Base-by-base conservation (phyloP, 2,888 invertebrate genomes). In the Ypsolopha scabrella region DNA sequence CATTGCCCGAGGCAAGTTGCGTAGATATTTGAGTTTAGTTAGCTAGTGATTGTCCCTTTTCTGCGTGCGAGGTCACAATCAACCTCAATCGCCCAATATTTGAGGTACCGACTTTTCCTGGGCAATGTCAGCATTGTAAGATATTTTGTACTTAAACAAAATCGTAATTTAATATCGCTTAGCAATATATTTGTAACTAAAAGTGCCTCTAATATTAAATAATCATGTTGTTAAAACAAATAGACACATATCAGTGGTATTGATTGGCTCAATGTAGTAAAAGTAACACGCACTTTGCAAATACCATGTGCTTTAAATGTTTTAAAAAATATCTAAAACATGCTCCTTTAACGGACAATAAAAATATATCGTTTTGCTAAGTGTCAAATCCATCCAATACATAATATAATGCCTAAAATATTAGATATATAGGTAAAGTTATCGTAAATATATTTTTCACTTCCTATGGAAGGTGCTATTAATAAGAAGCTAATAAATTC, bases 401-500 rank as follows among this genome's bases (percentile, higher is more conserved):
- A 10, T 45, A 37, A 14, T n/a, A 37, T 38, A 35, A 41, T 34
- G 10, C 9, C 33, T 24, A 39, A 36, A 36, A 45, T 24, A 39
- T 43, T 33, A 50, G 37, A 43, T 13, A 35, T 37, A 45, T 45
- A 34, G 8, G 6, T 8, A 45, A 6, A 45, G 11, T 45, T 35
- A n/a, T 43, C 36, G 50, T 38, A 52, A 44, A 35, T 51, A 53
- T 50, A 52, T 49, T 47, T 52, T 44, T 53, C 65, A 65, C 72
- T 72, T 74, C 72, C 74, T 61, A 63, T 65, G 74, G 74, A 74
- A 74, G 74, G 74, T 74, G 74, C 74, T 74, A 73, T 52, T 56
- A 45, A 14, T 54, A 52, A 52, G 56, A 54, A 57, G 38, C 24
- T 57, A 58, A 57, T 55, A 52, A 53, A 53, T 58, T 52, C n/a